Base-by-base conservation (phyloP, 2,113 vertebrate genomes). In the Bagarius yarrelli region DNA sequence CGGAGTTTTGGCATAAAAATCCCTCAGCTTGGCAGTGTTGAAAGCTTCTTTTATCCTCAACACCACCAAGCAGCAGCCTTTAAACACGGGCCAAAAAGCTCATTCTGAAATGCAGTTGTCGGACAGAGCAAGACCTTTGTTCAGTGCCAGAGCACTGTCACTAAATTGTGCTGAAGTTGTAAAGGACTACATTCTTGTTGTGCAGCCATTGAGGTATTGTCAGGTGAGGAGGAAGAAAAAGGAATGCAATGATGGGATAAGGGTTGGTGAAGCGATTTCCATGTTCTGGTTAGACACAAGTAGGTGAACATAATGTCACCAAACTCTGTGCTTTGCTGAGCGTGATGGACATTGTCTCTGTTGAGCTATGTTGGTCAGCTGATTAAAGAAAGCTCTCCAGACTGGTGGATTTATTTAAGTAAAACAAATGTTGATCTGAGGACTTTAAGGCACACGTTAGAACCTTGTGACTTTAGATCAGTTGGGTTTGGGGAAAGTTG, bases 361-460 rank as follows among this genome's bases (percentile, higher is more conserved):
- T 79, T 85, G 82, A 81, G 82, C 83, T 67, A 71, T 23, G 60
- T 79, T 76, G 82, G 84, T 90, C 90, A 84, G 90, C 50, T 78
- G 79, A 75, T 87, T 88, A 88, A 90, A 86, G 88, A 87, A 77
- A 87, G 71, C 89, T 85, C 89, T 90, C 36, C 70, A 78, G 86
- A 84, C 71, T 76, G 71, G 69, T 83, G 76, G 55, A 79, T 84
- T 85, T 89, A 91, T 83, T 86, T 81, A 81, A 91, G 90, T 86
- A 85, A 88, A 92, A 91, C 89, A 84, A 70, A 76, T 73, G 23
- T 80, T 85, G 82, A 85, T 81, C 83, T 87, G 77, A 83, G 85
- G 86, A 85, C 86, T n/a, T n/a, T n/a, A n/a, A n/a, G n/a, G n/a
- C n/a, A n/a, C n/a, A n/a, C n/a, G n/a, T n/a, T n/a, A n/a, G 44